Base-by-base conservation (phyloP, 2,888 invertebrate species). In the Rhabditophanes sp. region DNA sequence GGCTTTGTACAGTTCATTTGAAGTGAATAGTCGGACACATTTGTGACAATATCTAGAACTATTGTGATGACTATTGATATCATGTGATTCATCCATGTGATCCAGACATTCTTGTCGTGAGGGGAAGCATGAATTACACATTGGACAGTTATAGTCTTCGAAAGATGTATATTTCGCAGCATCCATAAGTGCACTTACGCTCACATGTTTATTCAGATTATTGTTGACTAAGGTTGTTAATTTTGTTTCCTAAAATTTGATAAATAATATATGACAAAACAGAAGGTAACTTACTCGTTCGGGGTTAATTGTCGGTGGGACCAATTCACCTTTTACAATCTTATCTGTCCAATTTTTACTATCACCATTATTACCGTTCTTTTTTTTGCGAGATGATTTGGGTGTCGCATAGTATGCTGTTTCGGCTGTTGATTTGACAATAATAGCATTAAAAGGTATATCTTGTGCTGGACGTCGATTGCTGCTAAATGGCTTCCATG, bases 401-500 rank as follows among this genome's bases (percentile, higher is more conserved):
- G 51, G 32, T 16, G 54, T 42, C 40, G 50, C 55, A 42, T 53
- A 48, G 5, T 54, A 44, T 2, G 37, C 11, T 3, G 46, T 28
- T 17, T 54, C 58, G 8, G 50, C 56, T 8, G 46, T 39, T 16
- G 53, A 44, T 1, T 59, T 40, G 3, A 62, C 58, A 12, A 62
- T 51, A 25, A 62, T 60, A 7, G 62, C 62, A 32, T 60, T 61
- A 7, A 52, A 53, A 2, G 62, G 60, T 25, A 62, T 52, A 22
- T 60, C 62, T 16, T 50, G 49, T 1, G 62, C 56, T 4, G 61
- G 57, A 1, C 61, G 46, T 4, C 62, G 58, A 33, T 62, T 62
- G 32, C 59, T 59, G 37, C 35, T 58, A 39, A 62, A 62, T 5
- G 63, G 63, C 27, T 50, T 47, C 62, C 63, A 64, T 2, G 61